Percentiles rank a stretch among this genome's conserved stretches.
Conservation (phyloP, 2,113 vertebrate genomes). For the Choloepus hoffmanni region DNA sequence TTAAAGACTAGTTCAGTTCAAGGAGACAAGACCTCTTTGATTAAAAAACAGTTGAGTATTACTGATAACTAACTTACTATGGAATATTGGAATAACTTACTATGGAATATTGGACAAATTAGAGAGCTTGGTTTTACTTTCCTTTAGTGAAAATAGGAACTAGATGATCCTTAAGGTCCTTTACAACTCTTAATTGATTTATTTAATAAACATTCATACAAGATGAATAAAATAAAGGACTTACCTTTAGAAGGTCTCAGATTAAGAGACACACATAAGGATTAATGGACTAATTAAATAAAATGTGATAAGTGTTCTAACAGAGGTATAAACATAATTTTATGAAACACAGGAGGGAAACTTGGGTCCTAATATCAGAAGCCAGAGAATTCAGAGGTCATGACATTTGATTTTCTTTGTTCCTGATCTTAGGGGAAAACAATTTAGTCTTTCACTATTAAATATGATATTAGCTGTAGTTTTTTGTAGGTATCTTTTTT, state of each 20-base stretch:
- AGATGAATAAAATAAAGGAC: conserved; percentile 1
- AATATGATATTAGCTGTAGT: too few relatives aligned
- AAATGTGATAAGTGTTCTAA: neutral
- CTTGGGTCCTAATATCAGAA: neutral
- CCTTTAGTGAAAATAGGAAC: neutral
- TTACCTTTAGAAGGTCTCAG: neutral
- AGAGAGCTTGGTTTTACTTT: neutral
- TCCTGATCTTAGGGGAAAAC: too few relatives aligned
- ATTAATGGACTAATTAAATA: neutral
- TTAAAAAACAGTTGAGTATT: neutral
- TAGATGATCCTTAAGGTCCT: neutral
- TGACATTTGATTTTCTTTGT: neutral
- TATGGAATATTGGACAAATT: neutral
- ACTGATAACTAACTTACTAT: neutral
- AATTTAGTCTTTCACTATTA: too few relatives aligned
- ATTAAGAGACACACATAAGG: neutral
- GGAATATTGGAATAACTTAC: neutral
- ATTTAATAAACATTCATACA: neutral
- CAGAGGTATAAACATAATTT: conserved; percentile 11
- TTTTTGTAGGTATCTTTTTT: too few relatives aligned
- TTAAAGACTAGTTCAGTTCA: neutral
- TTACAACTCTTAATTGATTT: neutral
- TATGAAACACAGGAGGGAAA: neutral
- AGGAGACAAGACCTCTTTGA: neutral
- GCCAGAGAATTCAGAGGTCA: neutral